Conservation (phyloP, 1,140 invertebrate species). For the Galendromus occidentalis region DNA sequence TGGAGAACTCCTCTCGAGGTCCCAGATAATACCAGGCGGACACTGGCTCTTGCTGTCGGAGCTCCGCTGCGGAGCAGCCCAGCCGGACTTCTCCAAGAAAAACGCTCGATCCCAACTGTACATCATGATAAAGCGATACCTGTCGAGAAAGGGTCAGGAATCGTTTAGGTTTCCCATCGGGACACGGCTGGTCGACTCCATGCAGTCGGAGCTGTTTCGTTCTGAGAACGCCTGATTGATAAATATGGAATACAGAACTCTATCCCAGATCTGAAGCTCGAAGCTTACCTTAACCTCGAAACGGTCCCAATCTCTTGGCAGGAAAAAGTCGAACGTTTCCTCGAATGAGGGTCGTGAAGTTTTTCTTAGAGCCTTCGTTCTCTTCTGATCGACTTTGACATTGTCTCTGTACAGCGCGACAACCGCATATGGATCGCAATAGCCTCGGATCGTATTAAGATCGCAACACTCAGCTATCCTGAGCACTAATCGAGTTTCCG, state of each 20-base stretch:
- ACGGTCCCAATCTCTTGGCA: slow-evolving; percentile 36
- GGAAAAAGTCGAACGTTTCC: slow-evolving; percentile 54
- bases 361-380: slow-evolving; percentile 69
- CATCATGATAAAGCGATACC: slow-evolving; percentile 62
- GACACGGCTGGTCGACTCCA: too few species aligned
- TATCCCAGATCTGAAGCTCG: slow-evolving; percentile 12
- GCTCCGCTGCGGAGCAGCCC: slow-evolving; percentile 40
- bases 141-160: too few species aligned
- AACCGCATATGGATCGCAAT: slow-evolving; percentile 68
- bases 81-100: slow-evolving; percentile 69
- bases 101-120: slow-evolving; percentile 46
- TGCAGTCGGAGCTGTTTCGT: too few species aligned
- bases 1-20: slow-evolving; percentile 31
- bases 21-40: slow-evolving; percentile 55
- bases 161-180: too few species aligned
- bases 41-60: slow-evolving; percentile 25
- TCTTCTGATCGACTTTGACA: slow-evolving; percentile 40
- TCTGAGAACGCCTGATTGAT: too few species aligned
- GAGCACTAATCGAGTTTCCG: slow-evolving; percentile 17
- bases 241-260: not conserved
- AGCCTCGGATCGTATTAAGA: slow-evolving; percentile 64
- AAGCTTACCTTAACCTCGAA: slow-evolving; percentile 11
- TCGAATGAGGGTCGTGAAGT: slow-evolving; percentile 69
- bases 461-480: slow-evolving; percentile 62
- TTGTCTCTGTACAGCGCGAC: slow-evolving; percentile 41